phyloP scores from a whole-genome alignment of 2,113 vertebrate species.

The Callocephalon fimbriatum region DNA sequence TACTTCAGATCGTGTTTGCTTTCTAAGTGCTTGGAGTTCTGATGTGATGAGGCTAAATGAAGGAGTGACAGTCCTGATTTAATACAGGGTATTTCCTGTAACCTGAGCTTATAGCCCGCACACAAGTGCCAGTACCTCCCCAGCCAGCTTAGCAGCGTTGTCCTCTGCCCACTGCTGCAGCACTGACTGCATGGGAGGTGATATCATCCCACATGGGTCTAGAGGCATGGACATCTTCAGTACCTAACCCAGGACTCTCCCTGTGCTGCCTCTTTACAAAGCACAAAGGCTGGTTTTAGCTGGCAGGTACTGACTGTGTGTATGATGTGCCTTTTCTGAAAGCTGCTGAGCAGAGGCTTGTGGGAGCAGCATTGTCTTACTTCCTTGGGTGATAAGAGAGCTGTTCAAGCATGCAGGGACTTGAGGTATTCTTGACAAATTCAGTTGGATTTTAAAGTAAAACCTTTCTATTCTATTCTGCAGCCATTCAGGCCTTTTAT shows the following conservation, averaged over 20 bases:
- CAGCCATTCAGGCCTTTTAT: neutral
- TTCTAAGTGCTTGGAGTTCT: neutral
- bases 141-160: neutral
- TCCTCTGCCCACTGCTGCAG: neutral
- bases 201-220: accelerated
- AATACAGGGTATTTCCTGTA: accelerated
- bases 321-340: accelerated
- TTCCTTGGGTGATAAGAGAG: neutral
- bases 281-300: neutral
- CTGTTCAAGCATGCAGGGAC: neutral
- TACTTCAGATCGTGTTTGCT: slow-evolving; percentile 41
- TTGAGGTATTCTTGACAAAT: accelerated
- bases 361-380: neutral
- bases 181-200: accelerated
- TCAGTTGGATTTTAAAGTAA: neutral
- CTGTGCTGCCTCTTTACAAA: accelerated
- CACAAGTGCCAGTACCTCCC: accelerated
- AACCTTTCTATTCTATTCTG: neutral
- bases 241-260: accelerated
- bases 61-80: neutral
- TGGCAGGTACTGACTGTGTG: accelerated
- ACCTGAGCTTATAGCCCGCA: neutral
- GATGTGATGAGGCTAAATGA: neutral
- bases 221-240: accelerated
- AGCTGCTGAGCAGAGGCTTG: neutral